Evolutionary conservation across 2,888 invertebrate genomes (phyloP).

Genomic region (Branchipolynoe longqiensis): DNA sequence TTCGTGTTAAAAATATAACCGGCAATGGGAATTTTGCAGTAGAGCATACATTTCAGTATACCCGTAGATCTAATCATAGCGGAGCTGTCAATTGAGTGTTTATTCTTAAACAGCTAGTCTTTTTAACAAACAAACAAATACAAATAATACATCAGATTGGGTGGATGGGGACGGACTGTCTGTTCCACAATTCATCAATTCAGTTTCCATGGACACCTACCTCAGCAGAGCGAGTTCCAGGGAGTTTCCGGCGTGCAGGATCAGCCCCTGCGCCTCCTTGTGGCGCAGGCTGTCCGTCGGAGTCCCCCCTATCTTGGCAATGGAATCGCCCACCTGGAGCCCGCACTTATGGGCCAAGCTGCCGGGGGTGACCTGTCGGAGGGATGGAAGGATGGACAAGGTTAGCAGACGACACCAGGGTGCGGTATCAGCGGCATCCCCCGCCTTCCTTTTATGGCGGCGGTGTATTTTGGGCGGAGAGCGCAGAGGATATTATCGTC

Average conservation of each 20-base stretch:
- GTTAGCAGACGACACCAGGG: constrained; percentile 36
- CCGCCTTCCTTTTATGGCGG: constrained; percentile 4
- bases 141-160: too few relatives aligned
- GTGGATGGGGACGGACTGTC: not conserved
- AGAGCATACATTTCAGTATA: too few relatives aligned
- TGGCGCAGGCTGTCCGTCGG: constrained; percentile 76
- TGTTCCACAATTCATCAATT: constrained; percentile 3
- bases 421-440: constrained; percentile 30
- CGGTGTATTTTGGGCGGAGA: constrained; percentile 25
- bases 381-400: constrained; percentile 53
- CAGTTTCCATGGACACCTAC: constrained; percentile 68
- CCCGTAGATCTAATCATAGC: too few relatives aligned
- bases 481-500: not conserved
- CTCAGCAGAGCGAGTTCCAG: constrained; percentile 79
- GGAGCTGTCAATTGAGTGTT: too few relatives aligned
- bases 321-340: constrained; percentile 79
- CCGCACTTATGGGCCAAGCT: constrained; percentile 81
- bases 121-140: too few relatives aligned
- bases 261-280: constrained; percentile 80
- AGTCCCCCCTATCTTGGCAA: constrained; percentile 78
- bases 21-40: too few relatives aligned
- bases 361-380: constrained; percentile 79
- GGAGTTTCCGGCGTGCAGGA: constrained; percentile 78
- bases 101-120: too few relatives aligned
- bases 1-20: too few relatives aligned